These are phyloP conservation scores for Drosophila limbata DNA, from an alignment of 2,888 invertebrate species.

Conservation along the genomic window DNA sequence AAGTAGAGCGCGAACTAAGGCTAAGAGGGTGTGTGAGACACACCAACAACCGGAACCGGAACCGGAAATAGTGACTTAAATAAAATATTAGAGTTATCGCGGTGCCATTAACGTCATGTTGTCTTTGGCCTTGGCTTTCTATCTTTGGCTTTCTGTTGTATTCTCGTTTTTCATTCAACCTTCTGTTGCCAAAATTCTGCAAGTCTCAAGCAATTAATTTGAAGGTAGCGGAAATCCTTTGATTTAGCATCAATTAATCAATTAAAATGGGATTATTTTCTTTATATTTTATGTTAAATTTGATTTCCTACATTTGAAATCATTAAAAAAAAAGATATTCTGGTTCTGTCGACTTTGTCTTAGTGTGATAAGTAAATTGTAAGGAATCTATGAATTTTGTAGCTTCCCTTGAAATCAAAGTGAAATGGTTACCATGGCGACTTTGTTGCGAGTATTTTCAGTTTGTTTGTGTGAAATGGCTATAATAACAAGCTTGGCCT, in stretches of 20 bases:
- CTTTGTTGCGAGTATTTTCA: conserved; percentile 15
- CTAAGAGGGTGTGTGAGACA: conserved; percentile 15
- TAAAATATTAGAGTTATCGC: conserved; percentile 73
- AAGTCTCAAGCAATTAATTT: background rate
- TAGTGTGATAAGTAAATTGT: conserved; percentile 10
- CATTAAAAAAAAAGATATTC: background rate
- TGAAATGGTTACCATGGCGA: conserved; percentile 43
- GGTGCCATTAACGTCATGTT: conserved; percentile 56
- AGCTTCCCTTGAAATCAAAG: conserved; percentile 30
- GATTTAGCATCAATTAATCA: too few relatives aligned
- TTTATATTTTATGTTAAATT: too few relatives aligned
- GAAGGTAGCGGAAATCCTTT: too few relatives aligned
- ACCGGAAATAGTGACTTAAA: conserved; percentile 63
- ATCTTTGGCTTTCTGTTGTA: conserved; percentile 4
- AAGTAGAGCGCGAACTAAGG: conserved; percentile 29
- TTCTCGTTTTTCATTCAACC: conserved; percentile 18
- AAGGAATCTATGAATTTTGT: conserved; percentile 42
- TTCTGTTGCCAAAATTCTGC: background rate
- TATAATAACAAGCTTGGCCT: conserved; percentile 48
- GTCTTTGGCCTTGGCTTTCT: background rate
- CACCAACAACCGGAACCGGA: conserved; percentile 50
- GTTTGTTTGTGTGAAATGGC: conserved; percentile 34
- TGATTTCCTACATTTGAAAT: background rate
- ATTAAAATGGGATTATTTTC: too few relatives aligned
- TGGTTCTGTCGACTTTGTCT: background rate